A percentile compares a stretch with the other conserved stretches of the same genome.
Conservation (phyloP, 2,113 vertebrate species). For the Malurus elegans region DNA sequence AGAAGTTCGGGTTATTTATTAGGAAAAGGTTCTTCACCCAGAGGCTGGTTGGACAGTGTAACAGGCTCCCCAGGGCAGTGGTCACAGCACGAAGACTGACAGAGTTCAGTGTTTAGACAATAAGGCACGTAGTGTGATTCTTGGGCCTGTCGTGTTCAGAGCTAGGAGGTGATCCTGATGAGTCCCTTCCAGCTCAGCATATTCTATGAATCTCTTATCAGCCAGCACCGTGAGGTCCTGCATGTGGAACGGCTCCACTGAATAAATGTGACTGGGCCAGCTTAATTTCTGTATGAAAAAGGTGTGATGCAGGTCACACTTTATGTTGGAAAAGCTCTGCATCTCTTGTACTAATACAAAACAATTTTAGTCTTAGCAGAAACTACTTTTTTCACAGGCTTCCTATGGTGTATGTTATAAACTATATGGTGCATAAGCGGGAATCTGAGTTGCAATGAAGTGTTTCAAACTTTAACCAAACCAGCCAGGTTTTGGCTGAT, state of each 20-base stretch:
- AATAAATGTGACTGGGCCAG: fast-evolving
- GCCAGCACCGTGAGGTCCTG: fast-evolving
- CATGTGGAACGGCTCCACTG: fast-evolving
- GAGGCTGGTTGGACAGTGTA: not conserved
- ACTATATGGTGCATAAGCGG: fast-evolving
- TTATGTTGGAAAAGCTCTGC: not conserved
- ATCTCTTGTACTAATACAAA: not conserved
- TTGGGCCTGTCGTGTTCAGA: too few species aligned
- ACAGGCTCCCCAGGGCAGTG: not conserved
- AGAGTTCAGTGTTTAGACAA: not conserved
- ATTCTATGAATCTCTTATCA: too few species aligned
- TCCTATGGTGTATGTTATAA: not conserved
- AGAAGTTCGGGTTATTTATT: not conserved
- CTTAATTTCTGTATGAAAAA: not conserved
- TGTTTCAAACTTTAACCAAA: not conserved
- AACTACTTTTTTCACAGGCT: not conserved
- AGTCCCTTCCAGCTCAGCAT: too few species aligned
- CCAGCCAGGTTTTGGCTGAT: not conserved
- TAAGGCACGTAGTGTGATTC: too few species aligned
- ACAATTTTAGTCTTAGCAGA: not conserved
- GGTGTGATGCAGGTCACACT: fast-evolving
- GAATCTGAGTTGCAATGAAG: not conserved
- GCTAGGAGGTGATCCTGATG: too few species aligned
- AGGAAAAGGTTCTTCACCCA: too few species aligned
- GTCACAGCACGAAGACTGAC: not conserved